Conservation (phyloP, 2,888 invertebrate genomes). For the Sisyra terminalis region DNA sequence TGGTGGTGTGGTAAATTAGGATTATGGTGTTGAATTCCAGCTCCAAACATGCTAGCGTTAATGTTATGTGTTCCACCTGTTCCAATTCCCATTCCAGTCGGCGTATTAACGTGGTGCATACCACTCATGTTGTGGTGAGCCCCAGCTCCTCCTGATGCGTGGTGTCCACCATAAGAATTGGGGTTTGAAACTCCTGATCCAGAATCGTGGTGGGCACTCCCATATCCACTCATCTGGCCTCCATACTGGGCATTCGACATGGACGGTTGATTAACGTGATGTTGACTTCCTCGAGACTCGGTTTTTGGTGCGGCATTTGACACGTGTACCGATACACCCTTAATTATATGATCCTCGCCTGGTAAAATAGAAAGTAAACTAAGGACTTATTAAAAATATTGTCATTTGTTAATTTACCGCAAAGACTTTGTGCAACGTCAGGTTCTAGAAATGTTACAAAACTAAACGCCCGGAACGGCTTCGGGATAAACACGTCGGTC, state of each 20-base stretch:
- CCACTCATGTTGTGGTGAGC: constrained; percentile 1
- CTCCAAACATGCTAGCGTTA: constrained; percentile 1
- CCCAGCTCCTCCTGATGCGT: not conserved
- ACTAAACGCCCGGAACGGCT: constrained; percentile 67
- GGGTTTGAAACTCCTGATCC: not conserved
- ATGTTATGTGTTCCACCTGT: constrained; percentile 2
- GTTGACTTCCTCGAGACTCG: constrained; percentile 22
- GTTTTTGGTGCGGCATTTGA: constrained; percentile 75
- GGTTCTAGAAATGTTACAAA: constrained; percentile 74
- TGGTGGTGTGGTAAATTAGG: constrained; percentile 4
- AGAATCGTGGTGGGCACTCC: constrained; percentile 15
- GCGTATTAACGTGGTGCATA: not conserved
- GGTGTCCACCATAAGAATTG: not conserved
- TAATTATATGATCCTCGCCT: constrained; percentile 61
- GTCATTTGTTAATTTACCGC: no score
- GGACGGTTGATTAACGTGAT: constrained; percentile 4
- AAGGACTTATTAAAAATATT: no score
- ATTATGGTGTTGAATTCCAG: constrained; percentile 3
- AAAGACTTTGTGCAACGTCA: constrained; percentile 59
- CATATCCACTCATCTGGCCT: constrained; percentile 18
- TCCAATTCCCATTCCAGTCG: not conserved
- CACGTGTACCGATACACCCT: constrained; percentile 73
- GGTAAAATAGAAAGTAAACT: no score
- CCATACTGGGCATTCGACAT: constrained; percentile 16
- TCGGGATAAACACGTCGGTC: constrained; percentile 73